These are phyloP conservation scores for Ophion slaviceki DNA, from an alignment of 2,888 invertebrate species.

Conservation along the genomic window DNA sequence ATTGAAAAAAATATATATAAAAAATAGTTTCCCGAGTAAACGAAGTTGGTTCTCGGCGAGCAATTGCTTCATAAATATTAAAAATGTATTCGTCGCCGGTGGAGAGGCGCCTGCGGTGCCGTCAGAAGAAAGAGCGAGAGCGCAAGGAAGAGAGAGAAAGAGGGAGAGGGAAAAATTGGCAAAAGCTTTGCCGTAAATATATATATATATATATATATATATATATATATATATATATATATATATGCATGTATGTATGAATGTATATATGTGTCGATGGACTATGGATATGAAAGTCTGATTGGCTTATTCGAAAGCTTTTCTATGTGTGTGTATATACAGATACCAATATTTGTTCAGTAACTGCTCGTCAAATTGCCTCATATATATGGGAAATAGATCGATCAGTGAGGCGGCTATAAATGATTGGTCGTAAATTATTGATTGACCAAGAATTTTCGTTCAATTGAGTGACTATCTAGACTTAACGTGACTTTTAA, in stretches of 20 bases:
- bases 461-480: neutral
- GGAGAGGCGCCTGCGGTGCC: constrained; percentile 31
- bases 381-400: constrained; percentile 56
- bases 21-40: constrained; percentile 61
- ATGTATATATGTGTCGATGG: neutral
- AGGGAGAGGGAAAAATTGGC: constrained; percentile 50
- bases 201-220: neutral
- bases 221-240: neutral
- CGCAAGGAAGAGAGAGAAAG: neutral
- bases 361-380: constrained; percentile 29
- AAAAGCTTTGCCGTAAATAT: constrained; percentile 48
- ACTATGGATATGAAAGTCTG: neutral
- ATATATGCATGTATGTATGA: neutral
- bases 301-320: neutral
- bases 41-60: constrained; percentile 57
- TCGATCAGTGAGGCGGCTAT: constrained; percentile 52
- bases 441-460: constrained; percentile 25
- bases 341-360: neutral
- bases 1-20: constrained; percentile 55
- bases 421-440: constrained; percentile 47
- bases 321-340: neutral
- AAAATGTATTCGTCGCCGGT: constrained; percentile 62
- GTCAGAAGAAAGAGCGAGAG: constrained; percentile 16
- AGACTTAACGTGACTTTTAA: neutral
- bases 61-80: constrained; percentile 67